These are phyloP conservation scores for Caenorhabditis parvicauda DNA, from an alignment of 2,888 invertebrate genomes.

Conservation along the genomic window DNA sequence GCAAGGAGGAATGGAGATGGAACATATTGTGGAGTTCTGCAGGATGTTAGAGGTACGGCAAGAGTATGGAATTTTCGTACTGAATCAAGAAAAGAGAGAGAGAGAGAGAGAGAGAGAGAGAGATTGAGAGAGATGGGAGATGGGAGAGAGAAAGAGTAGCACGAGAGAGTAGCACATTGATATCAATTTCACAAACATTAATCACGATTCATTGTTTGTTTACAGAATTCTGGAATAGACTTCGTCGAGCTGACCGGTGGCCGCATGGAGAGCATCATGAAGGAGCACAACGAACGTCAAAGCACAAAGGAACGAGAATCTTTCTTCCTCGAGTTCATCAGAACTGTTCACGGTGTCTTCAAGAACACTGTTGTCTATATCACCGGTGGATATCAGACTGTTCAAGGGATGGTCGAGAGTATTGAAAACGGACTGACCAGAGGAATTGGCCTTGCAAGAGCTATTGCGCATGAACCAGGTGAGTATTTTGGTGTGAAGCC, in stretches of 20 bases:
- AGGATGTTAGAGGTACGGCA: conserved; percentile 15
- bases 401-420: conserved; percentile 35
- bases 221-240: conserved; percentile 42
- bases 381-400: conserved; percentile 48
- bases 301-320: conserved; percentile 43
- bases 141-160: no score
- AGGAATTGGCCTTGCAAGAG: conserved; percentile 41
- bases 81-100: no score
- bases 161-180: no score
- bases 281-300: conserved; percentile 22
- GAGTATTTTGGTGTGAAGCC: no score
- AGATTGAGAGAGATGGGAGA: no score
- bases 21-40: conserved; percentile 26
- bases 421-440: conserved; percentile 33
- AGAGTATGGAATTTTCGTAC: no score
- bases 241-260: conserved; percentile 55
- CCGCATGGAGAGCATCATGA: conserved; percentile 34
- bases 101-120: no score
- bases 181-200: no score
- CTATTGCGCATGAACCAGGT: no score
- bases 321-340: conserved; percentile 46
- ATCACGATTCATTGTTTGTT: no score
- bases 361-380: conserved; percentile 28
- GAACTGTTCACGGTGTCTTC: conserved; percentile 15
- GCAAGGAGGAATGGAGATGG: conserved; percentile 31